phyloP scores from a whole-genome alignment of 2,797 vertebrate genomes.

The Helostoma temminkii region DNA sequence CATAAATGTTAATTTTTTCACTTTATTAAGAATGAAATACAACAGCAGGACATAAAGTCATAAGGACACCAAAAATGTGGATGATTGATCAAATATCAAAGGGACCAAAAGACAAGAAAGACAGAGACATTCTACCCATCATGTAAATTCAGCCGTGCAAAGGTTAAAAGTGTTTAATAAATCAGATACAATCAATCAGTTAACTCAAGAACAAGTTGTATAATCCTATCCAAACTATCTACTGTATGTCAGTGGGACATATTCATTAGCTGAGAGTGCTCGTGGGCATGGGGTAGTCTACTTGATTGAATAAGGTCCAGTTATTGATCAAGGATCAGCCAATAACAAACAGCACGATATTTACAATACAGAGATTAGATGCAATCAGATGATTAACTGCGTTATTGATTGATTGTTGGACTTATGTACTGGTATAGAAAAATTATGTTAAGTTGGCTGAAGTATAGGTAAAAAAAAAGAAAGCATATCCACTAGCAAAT shows the following conservation, averaged over 20 bases:
- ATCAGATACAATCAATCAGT: slow-evolving; percentile 73
- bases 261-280: slow-evolving; percentile 53
- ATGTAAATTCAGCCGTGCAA: slow-evolving; percentile 76
- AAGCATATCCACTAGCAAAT: slow-evolving; percentile 75
- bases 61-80: slow-evolving; percentile 82
- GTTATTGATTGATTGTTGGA: slow-evolving; percentile 64
- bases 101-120: slow-evolving; percentile 67
- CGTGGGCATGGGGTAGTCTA: slow-evolving; percentile 36
- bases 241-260: slow-evolving; percentile 46
- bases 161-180: slow-evolving; percentile 57
- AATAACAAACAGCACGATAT: slow-evolving; percentile 80
- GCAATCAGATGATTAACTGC: slow-evolving; percentile 68
- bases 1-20: slow-evolving; percentile 57
- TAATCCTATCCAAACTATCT: slow-evolving; percentile 52
- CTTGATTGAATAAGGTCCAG: slow-evolving; percentile 69
- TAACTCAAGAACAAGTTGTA: slow-evolving; percentile 57
- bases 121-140: slow-evolving; percentile 71
- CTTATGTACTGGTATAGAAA: slow-evolving; percentile 68
- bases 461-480: slow-evolving; percentile 66
- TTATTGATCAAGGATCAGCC: slow-evolving; percentile 74
- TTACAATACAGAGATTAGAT: slow-evolving; percentile 79
- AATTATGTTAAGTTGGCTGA: slow-evolving; percentile 59
- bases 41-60: slow-evolving; percentile 85
- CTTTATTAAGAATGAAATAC: slow-evolving; percentile 89
- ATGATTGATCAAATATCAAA: slow-evolving; percentile 81